These are phyloP conservation scores for Tenthredo amoena DNA, from an alignment of 2,888 invertebrate genomes.

Conservation along the genomic window DNA sequence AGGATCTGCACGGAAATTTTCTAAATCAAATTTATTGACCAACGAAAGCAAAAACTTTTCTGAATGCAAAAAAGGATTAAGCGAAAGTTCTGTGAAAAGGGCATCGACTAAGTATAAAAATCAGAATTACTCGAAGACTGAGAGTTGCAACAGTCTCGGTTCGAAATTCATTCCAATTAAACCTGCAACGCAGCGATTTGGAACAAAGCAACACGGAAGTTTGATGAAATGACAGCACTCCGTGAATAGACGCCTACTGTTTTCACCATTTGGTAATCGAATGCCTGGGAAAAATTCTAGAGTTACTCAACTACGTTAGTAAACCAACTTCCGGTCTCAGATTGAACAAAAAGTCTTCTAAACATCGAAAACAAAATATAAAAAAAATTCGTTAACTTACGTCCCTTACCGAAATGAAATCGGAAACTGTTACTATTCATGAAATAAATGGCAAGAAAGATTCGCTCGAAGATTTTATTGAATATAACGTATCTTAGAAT, in stretches of 20 bases:
- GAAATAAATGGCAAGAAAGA: background rate
- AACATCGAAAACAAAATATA: background rate
- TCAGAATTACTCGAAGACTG: background rate
- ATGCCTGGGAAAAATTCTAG: background rate
- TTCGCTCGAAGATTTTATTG: background rate
- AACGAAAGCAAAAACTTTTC: background rate
- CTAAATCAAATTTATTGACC: background rate
- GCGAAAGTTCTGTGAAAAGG: background rate
- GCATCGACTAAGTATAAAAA: background rate
- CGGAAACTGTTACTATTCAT: background rate
- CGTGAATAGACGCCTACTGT: background rate
- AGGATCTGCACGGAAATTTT: background rate
- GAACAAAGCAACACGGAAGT: background rate
- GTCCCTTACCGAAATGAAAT: background rate
- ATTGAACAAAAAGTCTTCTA: background rate
- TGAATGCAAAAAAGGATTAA: background rate
- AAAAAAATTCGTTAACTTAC: background rate
- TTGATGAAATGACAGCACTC: background rate
- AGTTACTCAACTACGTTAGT: background rate
- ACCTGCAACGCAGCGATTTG: background rate
- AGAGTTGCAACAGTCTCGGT: slow-evolving; percentile 19
- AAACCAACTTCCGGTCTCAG: background rate
- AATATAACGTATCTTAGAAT: background rate
- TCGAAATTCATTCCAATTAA: background rate
- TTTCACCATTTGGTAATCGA: background rate